Base-by-base conservation (phyloP, 2,888 invertebrate species). In the Tiphia femorata region DNA sequence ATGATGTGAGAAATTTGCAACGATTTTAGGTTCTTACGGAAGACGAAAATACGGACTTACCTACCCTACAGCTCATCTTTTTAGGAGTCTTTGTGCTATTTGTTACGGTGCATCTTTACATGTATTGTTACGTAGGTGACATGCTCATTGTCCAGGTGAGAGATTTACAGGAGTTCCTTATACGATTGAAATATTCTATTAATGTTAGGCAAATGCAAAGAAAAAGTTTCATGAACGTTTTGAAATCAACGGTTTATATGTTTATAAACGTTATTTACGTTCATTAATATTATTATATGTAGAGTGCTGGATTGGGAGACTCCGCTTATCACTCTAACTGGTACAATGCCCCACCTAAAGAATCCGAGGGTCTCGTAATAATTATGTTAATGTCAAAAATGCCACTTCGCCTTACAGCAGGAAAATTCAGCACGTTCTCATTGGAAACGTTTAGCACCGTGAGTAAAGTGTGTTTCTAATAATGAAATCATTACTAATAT, bases 61-160 rank as follows among this genome's bases (percentile, higher is more conserved):
- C 10, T 17, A 0, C 6, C 16, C 6, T 68, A 1, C 61, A 65
- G 38, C 10, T 72, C 5, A 1, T 55, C 2, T 73, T 67, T 37
- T 41, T 70, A 3, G 10, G 63, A 0, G 30, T 67, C 1, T 67
- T 58, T 7, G 42, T 57, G 3, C 3, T 29, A 3, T 50, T 60
- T 23, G 43, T 66, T 4, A 27, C 67, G 2, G 23, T 57, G 2
- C 68, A 72, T 30, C 33, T 77, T 3, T 76, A 61, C 16, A 35
- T 72, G 7, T 77, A 75, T 49, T 76, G 75, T 42, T 73, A 72
- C 51, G 54, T 74, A 3, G 73, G 75, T 7, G 73, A 76, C 42
- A 52, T 50, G 53, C 64, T 76, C 10, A 19, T 62, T 0, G 12
- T 41, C 0, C 38, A 64, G 42, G 59, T 59, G 47, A 62, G 33